Conservation (phyloP, 2,113 vertebrate species). For the Mungos mungo region DNA sequence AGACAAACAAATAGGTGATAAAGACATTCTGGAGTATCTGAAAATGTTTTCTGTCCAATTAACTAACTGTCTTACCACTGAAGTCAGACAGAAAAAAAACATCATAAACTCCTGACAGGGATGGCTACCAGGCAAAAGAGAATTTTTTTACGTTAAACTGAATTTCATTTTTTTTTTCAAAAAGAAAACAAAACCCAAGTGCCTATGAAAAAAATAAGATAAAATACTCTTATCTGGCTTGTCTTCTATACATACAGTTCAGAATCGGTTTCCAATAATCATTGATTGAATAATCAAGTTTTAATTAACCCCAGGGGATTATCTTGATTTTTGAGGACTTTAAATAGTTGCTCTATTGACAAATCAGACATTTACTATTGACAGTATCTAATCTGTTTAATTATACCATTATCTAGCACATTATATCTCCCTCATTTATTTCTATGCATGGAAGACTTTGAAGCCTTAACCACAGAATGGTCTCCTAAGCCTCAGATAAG, state of each 20-base stretch:
- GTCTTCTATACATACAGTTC: background rate
- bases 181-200: background rate
- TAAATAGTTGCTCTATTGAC: constrained; percentile 41
- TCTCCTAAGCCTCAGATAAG: background rate
- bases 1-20: background rate
- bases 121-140: background rate
- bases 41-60: constrained; percentile 31
- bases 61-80: constrained; percentile 13
- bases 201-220: background rate
- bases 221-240: background rate
- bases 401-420: background rate
- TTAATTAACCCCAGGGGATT: constrained; percentile 48
- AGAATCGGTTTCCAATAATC: constrained; percentile 47
- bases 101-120: background rate
- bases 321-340: constrained; percentile 37
- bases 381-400: background rate
- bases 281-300: constrained; percentile 46
- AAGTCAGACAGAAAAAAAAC: background rate
- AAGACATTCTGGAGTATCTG: background rate
- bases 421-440: background rate
- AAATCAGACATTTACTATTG: constrained; percentile 22
- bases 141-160: background rate
- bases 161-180: background rate
- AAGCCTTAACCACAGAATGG: background rate
- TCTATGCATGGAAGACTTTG: background rate